Percentiles rank a stretch among this genome's conserved stretches.
phyloP scores from a whole-genome alignment of 2,797 vertebrate species.

The Ataeniobius toweri region DNA sequence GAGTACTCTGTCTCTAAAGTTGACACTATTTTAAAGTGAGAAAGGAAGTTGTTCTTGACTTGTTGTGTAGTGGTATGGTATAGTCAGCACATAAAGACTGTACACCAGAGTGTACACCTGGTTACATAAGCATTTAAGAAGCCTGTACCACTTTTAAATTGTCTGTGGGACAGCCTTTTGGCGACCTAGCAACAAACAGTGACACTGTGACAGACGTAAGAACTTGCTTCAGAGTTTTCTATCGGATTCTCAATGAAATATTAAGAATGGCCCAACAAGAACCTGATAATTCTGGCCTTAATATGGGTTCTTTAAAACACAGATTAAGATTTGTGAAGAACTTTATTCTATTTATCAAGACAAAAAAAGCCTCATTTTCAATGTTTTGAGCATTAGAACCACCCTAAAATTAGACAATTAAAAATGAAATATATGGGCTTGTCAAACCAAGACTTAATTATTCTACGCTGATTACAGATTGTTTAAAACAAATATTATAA shows the following conservation, averaged over 20 bases:
- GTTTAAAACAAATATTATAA: not conserved
- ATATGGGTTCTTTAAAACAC: no score
- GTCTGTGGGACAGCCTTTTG: not conserved
- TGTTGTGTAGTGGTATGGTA: no score
- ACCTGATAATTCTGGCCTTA: not conserved
- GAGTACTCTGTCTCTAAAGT: no score
- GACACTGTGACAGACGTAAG: not conserved
- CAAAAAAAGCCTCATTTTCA: not conserved
- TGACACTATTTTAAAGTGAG: no score
- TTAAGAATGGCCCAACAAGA: not conserved
- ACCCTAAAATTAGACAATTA: no score
- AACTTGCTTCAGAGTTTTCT: not conserved
- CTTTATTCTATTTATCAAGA: not conserved
- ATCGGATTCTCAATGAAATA: no score
- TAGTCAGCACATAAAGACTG: no score
- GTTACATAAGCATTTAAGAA: not conserved
- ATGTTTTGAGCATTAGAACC: not conserved
- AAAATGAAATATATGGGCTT: no score
- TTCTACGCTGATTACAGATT: not conserved
- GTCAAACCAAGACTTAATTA: not conserved
- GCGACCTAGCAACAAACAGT: not conserved
- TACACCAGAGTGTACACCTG: no score
- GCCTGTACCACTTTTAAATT: not conserved
- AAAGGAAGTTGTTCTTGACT: no score
- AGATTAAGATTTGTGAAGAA: not conserved